A percentile compares a stretch with the other conserved stretches of the same genome.
Conservation (phyloP, 2,797 vertebrate species). For the Anolis apletophallus region DNA sequence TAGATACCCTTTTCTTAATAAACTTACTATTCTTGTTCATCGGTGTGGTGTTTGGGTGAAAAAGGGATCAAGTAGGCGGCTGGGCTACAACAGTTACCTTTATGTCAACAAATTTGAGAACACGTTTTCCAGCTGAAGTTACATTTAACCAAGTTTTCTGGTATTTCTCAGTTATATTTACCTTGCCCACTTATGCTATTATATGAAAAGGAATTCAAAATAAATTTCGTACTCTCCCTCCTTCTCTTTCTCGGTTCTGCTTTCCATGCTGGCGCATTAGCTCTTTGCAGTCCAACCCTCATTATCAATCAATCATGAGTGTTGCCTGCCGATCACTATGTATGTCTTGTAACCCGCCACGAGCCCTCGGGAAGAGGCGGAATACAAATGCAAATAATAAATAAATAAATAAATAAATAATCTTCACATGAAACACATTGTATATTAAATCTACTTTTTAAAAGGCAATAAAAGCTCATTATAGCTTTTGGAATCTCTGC, state of each 20-base stretch:
- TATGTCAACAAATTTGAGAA: not conserved
- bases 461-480: conserved; percentile 17
- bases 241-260: not conserved
- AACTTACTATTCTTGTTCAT: too few relatives aligned
- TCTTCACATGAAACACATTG: conserved; percentile 9
- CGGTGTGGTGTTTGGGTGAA: too few relatives aligned
- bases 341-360: too few relatives aligned
- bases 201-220: not conserved
- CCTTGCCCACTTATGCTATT: not conserved
- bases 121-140: not conserved
- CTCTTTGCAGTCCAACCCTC: conserved; percentile 15
- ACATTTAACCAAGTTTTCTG: not conserved
- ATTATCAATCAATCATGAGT: too few relatives aligned
- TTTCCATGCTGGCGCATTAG: not conserved
- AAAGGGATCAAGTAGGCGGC: too few relatives aligned
- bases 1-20: too few relatives aligned
- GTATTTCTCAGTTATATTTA: not conserved
- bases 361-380: too few relatives aligned
- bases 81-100: too few relatives aligned
- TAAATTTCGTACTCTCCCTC: not conserved
- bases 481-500: not conserved
- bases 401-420: too few relatives aligned
- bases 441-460: not conserved
- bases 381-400: too few relatives aligned
- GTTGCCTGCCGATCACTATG: too few relatives aligned